Evolutionary conservation across 2,797 vertebrate species (phyloP).

Genomic region (Pseudochirops corinnae): DNA sequence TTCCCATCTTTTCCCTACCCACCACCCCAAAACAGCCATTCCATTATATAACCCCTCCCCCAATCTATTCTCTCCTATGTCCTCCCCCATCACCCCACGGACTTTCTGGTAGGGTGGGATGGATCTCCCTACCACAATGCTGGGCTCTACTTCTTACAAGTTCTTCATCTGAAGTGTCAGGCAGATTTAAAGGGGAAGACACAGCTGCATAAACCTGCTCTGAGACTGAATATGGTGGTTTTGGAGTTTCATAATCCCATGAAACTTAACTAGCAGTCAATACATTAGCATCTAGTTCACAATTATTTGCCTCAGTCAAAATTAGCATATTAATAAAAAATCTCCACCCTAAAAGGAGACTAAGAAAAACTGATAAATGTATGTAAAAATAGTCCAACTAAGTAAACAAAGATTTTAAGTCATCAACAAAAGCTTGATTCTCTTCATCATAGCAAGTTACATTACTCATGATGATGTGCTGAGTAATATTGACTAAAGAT

Average conservation of each 20-base stretch:
- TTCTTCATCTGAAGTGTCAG: conserved; percentile 89
- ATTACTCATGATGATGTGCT: conserved; percentile 94
- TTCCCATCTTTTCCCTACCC: too few species aligned
- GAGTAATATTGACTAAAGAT: conserved; percentile 93
- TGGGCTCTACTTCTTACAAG: conserved; percentile 68
- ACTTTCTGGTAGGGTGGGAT: too few species aligned
- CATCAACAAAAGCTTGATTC: conserved; percentile 90
- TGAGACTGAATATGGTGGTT: conserved; percentile 93
- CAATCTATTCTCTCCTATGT: too few species aligned
- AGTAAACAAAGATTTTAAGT: conserved; percentile 91
- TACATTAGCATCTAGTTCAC: conserved; percentile 82
- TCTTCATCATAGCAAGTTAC: conserved; percentile 93
- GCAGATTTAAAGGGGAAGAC: conserved; percentile 86
- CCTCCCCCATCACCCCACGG: too few species aligned
- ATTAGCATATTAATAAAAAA: conserved; percentile 93
- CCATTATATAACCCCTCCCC: too few species aligned
- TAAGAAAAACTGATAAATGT: conserved; percentile 95
- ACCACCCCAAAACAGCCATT: too few species aligned
- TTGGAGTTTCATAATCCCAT: conserved; percentile 97
- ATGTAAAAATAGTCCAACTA: conserved; percentile 94
- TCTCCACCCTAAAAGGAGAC: conserved; percentile 94
- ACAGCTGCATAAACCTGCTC: conserved; percentile 83
- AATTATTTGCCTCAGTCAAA: conserved; percentile 89
- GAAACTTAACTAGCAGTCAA: conserved; percentile 85
- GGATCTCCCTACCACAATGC: too few species aligned